phyloP scores from a whole-genome alignment of 2,797 vertebrate genomes.

The Sebastes glaucus region DNA sequence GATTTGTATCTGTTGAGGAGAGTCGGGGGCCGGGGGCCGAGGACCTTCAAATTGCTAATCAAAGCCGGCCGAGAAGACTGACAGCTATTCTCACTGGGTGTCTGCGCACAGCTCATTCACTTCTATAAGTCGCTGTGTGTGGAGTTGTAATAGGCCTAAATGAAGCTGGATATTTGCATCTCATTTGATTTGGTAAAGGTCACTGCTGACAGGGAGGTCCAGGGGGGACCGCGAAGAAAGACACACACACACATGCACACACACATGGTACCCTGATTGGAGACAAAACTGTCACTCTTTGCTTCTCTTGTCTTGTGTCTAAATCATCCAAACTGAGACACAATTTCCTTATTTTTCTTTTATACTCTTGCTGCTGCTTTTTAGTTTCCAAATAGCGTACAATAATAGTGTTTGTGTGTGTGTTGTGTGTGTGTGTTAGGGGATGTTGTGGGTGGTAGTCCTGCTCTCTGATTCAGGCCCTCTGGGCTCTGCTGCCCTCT shows the following conservation, averaged over 20 bases:
- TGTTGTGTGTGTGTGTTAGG: neutral
- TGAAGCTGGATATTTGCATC: slow-evolving; percentile 76
- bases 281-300: slow-evolving; percentile 14
- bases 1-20: slow-evolving; percentile 63
- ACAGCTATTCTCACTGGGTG: slow-evolving; percentile 67
- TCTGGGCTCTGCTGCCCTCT: slow-evolving; percentile 66
- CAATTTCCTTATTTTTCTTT: neutral
- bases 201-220: slow-evolving; percentile 67
- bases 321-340: slow-evolving; percentile 24
- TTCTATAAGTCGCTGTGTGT: slow-evolving; percentile 29
- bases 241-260: slow-evolving; percentile 4
- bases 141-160: slow-evolving; percentile 63
- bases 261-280: neutral
- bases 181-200: slow-evolving; percentile 77
- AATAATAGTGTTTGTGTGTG: neutral
- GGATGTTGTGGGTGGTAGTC: slow-evolving; percentile 22
- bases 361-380: neutral
- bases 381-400: neutral
- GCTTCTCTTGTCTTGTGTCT: neutral
- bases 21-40: slow-evolving; percentile 17
- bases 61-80: slow-evolving; percentile 58
- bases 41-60: slow-evolving; percentile 68
- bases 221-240: slow-evolving; percentile 11
- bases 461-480: slow-evolving; percentile 41
- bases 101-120: slow-evolving; percentile 40